Conservation (phyloP, 2,797 vertebrate species). For the Mionectes olivaceus region DNA sequence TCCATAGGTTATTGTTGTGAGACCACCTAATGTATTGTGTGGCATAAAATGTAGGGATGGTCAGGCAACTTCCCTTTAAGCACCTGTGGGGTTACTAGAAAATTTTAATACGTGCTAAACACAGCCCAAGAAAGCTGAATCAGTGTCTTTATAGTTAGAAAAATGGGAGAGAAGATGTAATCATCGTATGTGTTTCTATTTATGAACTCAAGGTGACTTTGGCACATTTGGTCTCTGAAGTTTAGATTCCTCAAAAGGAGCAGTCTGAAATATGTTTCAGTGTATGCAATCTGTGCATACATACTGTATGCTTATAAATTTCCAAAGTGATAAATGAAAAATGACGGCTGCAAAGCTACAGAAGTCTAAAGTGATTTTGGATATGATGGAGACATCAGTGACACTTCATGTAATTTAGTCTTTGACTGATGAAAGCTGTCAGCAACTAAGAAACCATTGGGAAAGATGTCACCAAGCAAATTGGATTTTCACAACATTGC, state of each 20-base stretch:
- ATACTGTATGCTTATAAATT: not conserved
- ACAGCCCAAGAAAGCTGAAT: not conserved
- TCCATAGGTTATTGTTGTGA: not conserved
- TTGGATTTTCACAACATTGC: constrained; percentile 11
- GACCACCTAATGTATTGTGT: not conserved
- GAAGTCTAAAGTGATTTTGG: constrained; percentile 32
- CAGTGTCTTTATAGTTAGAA: not conserved
- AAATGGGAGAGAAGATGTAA: not conserved
- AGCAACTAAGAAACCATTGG: not conserved
- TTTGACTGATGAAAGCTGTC: constrained; percentile 45
- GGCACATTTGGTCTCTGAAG: not conserved
- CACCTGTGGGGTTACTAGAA: not conserved
- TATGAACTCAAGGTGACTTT: not conserved
- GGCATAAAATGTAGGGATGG: not conserved
- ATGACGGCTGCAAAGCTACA: not conserved
- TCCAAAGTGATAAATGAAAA: constrained; percentile 33
- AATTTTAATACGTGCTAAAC: not conserved
- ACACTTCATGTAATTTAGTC: constrained; percentile 23
- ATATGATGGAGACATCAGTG: constrained; percentile 47
- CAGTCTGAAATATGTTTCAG: not conserved
- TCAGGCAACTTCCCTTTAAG: not conserved
- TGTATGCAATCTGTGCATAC: not conserved
- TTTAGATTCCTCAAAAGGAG: not conserved
- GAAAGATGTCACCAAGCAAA: constrained; percentile 27
- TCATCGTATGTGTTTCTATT: not conserved